Conservation (phyloP, 2,797 vertebrate genomes). For the Urosaurus nigricauda region DNA sequence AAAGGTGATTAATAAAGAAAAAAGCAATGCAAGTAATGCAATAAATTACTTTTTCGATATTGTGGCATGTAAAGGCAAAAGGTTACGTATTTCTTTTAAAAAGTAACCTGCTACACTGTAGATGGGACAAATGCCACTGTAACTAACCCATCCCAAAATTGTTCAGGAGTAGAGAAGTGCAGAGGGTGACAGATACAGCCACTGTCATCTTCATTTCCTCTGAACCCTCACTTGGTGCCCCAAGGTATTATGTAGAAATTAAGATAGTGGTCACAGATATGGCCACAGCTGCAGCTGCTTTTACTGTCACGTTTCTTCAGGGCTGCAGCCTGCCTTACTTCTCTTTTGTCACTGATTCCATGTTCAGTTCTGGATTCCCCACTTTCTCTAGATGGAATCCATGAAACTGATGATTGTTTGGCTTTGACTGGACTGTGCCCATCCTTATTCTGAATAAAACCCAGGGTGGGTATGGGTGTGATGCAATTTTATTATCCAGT, state of each 20-base stretch:
- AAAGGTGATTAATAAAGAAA: too few relatives aligned
- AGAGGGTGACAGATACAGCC: too few relatives aligned
- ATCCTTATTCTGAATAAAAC: neutral
- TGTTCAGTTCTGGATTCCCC: neutral
- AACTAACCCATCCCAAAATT: neutral
- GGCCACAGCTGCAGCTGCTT: too few relatives aligned
- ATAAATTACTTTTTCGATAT: too few relatives aligned
- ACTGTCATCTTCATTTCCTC: neutral
- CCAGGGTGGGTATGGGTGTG: neutral
- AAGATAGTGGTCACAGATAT: neutral
- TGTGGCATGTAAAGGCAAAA: too few relatives aligned
- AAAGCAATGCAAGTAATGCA: too few relatives aligned
- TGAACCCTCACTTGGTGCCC: neutral
- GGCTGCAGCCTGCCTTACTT: too few relatives aligned
- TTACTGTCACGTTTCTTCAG: neutral
- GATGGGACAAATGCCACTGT: too few relatives aligned
- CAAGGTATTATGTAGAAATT: neutral
- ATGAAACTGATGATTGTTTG: neutral
- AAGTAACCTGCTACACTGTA: too few relatives aligned
- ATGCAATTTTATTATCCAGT: slow-evolving; percentile 15
- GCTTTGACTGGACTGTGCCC: neutral
- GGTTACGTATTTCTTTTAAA: too few relatives aligned
- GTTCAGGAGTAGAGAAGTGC: neutral
- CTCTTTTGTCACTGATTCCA: neutral
- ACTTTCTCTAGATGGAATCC: neutral